These are phyloP conservation scores for Latrodectus elegans DNA, from an alignment of 2,888 invertebrate species.

Conservation along the genomic window DNA sequence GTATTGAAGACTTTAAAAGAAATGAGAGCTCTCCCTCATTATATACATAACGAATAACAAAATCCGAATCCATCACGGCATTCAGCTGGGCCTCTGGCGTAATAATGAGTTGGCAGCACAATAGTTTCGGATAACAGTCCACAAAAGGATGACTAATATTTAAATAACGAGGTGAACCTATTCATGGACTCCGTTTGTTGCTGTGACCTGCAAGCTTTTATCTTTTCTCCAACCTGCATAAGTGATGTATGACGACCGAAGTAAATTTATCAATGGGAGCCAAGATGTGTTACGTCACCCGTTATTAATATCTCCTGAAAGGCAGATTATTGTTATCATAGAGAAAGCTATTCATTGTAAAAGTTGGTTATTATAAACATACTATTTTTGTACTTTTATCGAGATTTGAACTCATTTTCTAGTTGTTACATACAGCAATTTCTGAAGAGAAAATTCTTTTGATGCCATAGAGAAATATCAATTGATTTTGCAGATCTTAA, in stretches of 20 bases:
- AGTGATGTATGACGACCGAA: conserved; percentile 18
- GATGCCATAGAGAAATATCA: too few relatives aligned
- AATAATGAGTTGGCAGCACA: conserved; percentile 34
- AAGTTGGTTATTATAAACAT: too few relatives aligned
- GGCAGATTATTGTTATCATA: too few relatives aligned
- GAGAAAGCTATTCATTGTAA: too few relatives aligned
- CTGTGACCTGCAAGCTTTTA: conserved; percentile 33
- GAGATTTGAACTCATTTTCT: too few relatives aligned
- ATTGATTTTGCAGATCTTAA: too few relatives aligned
- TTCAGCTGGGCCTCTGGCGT: conserved; percentile 7
- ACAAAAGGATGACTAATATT: conserved; percentile 40
- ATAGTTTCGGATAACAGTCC: conserved; percentile 41
- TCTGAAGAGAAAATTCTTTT: too few relatives aligned
- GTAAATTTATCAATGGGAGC: neutral
- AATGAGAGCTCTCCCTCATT: conserved; percentile 17
- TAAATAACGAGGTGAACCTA: conserved; percentile 29
- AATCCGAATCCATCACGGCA: conserved; percentile 19
- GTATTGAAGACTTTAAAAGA: neutral
- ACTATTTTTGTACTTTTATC: too few relatives aligned
- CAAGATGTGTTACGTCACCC: too few relatives aligned
- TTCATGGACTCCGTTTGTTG: conserved; percentile 4
- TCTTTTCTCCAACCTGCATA: conserved; percentile 4
- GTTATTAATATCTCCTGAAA: too few relatives aligned
- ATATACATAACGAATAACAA: conserved; percentile 11
- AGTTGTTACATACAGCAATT: too few relatives aligned